Evolutionary conservation across 2,797 vertebrate species (phyloP), one percentile per base, ranked within the genome.

Genomic region (Gymnopithys bicolor): DNA sequence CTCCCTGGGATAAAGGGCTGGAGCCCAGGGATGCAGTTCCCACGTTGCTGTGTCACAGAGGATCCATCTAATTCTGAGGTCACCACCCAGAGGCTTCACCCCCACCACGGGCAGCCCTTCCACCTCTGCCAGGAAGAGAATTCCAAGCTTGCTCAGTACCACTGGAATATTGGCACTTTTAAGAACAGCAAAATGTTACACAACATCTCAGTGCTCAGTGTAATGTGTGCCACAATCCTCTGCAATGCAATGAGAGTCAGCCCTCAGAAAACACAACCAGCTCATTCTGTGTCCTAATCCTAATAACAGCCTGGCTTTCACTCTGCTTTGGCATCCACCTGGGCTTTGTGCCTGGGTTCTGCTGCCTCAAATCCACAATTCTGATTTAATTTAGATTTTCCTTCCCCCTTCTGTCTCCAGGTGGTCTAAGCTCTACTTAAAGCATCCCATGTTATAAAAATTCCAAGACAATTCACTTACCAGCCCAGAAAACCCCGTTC

Each of bases 391-490:
- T 92, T 49, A 23, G 73, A 51, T 75, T 78, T 83, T 58, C n/a
- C 19, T 19, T 2, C 1, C 4, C 52, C 2, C 1, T 4, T 59
- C 68, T 45, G 24, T 67, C 60, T 81, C 85, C 60, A 49, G 45
- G 69, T 85, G 76, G 62, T 68, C 81, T 10, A 51, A 91, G 39
- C 83, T 78, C 28, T 56, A 27, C 71, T 90, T 75, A 66, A 91
- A 89, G 45, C 43, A 76, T 62, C 39, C 56, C 39, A 3, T 32
- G 71, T 51, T 71, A 87, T 93, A 87, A 95, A 95, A 95, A 80
- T 94, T 95, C 87, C 84, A 66, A 75, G 93, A 52, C 78, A 66
- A 66, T 93, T 96, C 69, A 92, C 93, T 95, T 94, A 87, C 55
- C 75, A 93, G 68, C 89, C 87, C 75, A 87, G 90, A 89, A 89